A percentile compares a stretch with the other conserved stretches of the same genome.
These are phyloP conservation scores for Strigamia transsilvanica DNA, from an alignment of 2,888 invertebrate species.

Conservation along the genomic window DNA sequence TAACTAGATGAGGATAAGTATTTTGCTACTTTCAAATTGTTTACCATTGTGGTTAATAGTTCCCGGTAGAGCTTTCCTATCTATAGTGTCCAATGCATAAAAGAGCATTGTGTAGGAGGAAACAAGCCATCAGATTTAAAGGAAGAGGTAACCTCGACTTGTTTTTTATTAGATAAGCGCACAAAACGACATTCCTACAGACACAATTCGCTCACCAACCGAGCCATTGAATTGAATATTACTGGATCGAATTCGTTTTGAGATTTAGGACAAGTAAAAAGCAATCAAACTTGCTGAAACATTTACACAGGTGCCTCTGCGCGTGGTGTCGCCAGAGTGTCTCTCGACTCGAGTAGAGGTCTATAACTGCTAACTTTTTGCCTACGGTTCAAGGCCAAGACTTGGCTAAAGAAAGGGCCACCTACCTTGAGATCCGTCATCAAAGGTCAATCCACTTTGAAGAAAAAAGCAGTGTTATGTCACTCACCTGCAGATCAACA, in stretches of 20 bases:
- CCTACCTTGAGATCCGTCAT: conserved; percentile 49
- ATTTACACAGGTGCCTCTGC: neutral
- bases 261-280: neutral
- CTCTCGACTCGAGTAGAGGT: neutral
- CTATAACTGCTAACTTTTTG: neutral
- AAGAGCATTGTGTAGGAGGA: neutral
- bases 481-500: conserved; percentile 40
- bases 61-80: neutral
- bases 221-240: too few species aligned
- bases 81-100: too few species aligned
- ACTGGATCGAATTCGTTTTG: neutral
- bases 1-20: neutral
- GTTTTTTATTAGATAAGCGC: neutral
- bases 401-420: conserved; percentile 46
- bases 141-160: neutral
- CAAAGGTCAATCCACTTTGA: conserved; percentile 47
- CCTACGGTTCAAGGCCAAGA: conserved; percentile 31
- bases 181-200: too few species aligned
- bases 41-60: neutral
- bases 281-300: neutral
- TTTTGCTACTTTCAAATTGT: neutral
- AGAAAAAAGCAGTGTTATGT: conserved; percentile 37
- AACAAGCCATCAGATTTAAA: neutral
- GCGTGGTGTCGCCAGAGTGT: conserved; percentile 13
- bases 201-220: too few species aligned